phyloP scores from a whole-genome alignment of 2,113 vertebrate species.

The Gymnocephalus cernua region DNA sequence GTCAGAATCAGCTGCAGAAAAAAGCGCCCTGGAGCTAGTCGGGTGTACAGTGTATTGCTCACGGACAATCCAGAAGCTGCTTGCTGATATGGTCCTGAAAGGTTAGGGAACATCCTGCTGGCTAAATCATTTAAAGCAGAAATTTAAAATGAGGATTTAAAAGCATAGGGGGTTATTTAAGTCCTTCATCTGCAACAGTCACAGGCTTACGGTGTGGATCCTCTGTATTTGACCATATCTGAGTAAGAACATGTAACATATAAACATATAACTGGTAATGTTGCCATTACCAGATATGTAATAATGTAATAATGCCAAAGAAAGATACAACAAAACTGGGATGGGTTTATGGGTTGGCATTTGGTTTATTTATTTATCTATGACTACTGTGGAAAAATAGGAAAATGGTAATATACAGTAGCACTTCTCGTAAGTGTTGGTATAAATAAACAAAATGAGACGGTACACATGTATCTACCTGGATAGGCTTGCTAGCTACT shows the following conservation, averaged over 20 bases:
- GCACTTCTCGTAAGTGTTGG: neutral
- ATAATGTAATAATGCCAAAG: neutral
- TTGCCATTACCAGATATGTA: neutral
- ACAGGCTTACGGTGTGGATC: neutral
- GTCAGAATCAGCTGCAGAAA: slow-evolving; percentile 16
- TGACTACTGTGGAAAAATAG: neutral
- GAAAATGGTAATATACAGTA: neutral
- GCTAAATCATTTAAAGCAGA: slow-evolving; percentile 57
- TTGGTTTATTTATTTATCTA: neutral
- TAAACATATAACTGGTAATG: neutral
- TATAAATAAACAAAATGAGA: neutral
- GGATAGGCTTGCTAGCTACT: neutral
- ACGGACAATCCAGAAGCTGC: slow-evolving; percentile 37
- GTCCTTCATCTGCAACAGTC: neutral
- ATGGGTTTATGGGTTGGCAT: neutral
- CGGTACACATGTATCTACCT: no score
- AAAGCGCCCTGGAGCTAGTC: slow-evolving; percentile 14
- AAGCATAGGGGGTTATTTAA: slow-evolving; percentile 40
- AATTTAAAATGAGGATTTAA: slow-evolving; percentile 43
- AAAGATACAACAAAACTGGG: neutral
- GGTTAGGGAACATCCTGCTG: slow-evolving; percentile 56
- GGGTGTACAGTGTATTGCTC: slow-evolving; percentile 33
- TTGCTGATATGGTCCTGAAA: slow-evolving; percentile 47
- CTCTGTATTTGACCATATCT: neutral
- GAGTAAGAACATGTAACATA: no score